These are phyloP conservation scores for Scaptomyza graminum DNA, from an alignment of 1,140 invertebrate genomes.

Conservation along the genomic window DNA sequence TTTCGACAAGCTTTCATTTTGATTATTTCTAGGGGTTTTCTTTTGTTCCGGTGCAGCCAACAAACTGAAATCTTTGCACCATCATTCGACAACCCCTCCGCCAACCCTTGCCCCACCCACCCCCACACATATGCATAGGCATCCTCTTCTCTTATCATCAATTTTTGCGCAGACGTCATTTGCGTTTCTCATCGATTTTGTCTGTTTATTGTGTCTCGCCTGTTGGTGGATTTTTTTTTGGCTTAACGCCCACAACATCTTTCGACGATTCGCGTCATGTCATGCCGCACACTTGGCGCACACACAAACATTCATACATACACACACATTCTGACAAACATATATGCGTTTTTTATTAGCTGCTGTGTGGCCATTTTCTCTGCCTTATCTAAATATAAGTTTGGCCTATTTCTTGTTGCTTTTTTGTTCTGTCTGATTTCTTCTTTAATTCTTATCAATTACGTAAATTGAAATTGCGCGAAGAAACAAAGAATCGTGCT, in stretches of 20 bases:
- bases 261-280: conserved; percentile 31
- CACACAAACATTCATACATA: conserved; percentile 3
- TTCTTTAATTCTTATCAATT: conserved; percentile 74
- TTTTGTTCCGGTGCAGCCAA: conserved; percentile 21
- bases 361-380: conserved; percentile 1
- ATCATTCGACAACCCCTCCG: background rate
- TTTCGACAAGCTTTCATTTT: conserved; percentile 48
- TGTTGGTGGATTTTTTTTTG: conserved; percentile 17
- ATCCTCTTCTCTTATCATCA: conserved; percentile 13
- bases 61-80: conserved; percentile 2
- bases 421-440: background rate
- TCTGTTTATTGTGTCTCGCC: conserved; percentile 8
- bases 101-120: too few species aligned
- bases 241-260: conserved; percentile 30
- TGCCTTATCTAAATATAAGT: conserved; percentile 74
- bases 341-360: conserved; percentile 7
- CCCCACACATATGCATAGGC: conserved; percentile 3
- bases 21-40: conserved; percentile 10
- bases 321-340: background rate
- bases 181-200: conserved; percentile 10
- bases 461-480: conserved; percentile 61
- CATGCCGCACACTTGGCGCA: conserved; percentile 35
- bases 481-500: conserved; percentile 39
- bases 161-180: conserved; percentile 11
- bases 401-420: conserved; percentile 65